Percentiles rank a stretch among this genome's conserved stretches.
Conservation (phyloP, 2,888 invertebrate genomes). For the Eremobia ochroleuca region DNA sequence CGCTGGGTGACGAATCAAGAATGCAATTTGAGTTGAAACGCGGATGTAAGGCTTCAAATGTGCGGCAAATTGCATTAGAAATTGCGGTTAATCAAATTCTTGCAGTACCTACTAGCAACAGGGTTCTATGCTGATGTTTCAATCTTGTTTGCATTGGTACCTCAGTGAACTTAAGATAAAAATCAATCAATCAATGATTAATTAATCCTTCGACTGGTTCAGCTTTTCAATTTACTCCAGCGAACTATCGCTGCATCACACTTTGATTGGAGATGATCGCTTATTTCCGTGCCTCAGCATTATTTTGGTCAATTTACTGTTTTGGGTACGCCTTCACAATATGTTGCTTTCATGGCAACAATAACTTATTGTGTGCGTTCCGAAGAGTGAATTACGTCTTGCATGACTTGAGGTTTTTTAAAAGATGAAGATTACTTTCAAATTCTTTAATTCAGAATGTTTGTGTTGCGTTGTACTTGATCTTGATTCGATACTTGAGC, state of each 20-base stretch:
- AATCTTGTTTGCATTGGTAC: slow-evolving; percentile 34
- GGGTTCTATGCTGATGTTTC: slow-evolving; percentile 13
- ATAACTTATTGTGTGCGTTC: slow-evolving; percentile 57
- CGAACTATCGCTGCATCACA: slow-evolving; percentile 31
- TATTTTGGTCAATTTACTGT: slow-evolving; percentile 55
- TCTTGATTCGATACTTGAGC: slow-evolving; percentile 65
- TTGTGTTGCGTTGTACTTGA: slow-evolving; percentile 66
- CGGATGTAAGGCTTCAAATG: slow-evolving; percentile 51
- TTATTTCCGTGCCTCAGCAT: slow-evolving; percentile 41
- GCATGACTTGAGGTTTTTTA: slow-evolving; percentile 59
- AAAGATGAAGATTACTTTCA: slow-evolving; percentile 66
- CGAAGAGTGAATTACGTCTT: slow-evolving; percentile 52
- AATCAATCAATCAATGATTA: slow-evolving; percentile 13
- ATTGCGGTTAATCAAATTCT: slow-evolving; percentile 46
- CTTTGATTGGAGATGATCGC: slow-evolving; percentile 39
- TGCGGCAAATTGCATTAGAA: slow-evolving; percentile 59
- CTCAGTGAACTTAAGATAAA: slow-evolving; percentile 12
- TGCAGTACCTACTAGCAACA: slow-evolving; percentile 4
- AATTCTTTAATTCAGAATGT: slow-evolving; percentile 56
- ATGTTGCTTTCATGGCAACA: slow-evolving; percentile 52
- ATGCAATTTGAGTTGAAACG: slow-evolving; percentile 65
- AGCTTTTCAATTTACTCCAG: slow-evolving; percentile 38
- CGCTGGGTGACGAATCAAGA: slow-evolving; percentile 67
- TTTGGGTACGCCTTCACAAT: slow-evolving; percentile 51
- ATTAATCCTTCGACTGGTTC: slow-evolving; percentile 17